These are phyloP conservation scores for Sebastolobus altivelis DNA, from an alignment of 2,797 vertebrate genomes.

Conservation along the genomic window DNA sequence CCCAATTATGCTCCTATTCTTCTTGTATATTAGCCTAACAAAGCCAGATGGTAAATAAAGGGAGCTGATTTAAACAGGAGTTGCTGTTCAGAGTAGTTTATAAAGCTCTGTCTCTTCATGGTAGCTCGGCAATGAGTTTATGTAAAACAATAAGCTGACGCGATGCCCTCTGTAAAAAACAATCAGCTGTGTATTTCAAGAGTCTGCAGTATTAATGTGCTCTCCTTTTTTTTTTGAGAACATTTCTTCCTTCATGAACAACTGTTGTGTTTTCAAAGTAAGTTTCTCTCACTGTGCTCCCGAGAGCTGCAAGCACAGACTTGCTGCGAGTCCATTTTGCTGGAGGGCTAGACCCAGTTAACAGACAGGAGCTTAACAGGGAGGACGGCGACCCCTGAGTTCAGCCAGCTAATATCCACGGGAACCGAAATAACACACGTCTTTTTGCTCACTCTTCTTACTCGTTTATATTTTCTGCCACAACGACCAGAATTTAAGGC, in stretches of 20 bases:
- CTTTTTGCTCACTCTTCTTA: neutral
- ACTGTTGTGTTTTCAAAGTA: conserved; percentile 1
- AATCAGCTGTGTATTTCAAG: conserved; percentile 12
- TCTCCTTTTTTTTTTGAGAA: neutral
- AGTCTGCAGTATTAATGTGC: conserved; percentile 7
- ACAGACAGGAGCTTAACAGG: neutral
- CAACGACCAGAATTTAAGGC: neutral
- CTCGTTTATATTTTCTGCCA: neutral
- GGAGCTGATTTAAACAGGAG: conserved; percentile 15
- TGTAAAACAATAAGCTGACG: conserved; percentile 27
- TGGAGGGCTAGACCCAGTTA: conserved; percentile 29
- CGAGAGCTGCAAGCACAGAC: conserved; percentile 4
- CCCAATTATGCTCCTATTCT: conserved; percentile 48
- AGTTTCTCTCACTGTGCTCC: neutral
- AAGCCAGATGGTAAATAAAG: conserved; percentile 34
- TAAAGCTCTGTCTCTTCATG: neutral
- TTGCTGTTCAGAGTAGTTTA: conserved; percentile 11
- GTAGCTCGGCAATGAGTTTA: conserved; percentile 2
- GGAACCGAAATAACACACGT: conserved; percentile 17
- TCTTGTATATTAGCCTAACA: conserved; percentile 30
- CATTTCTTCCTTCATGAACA: neutral
- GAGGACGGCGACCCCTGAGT: conserved; percentile 29
- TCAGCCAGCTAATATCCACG: conserved; percentile 11
- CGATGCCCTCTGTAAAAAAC: neutral
- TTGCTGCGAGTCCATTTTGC: conserved; percentile 23